Conservation (phyloP, 2,888 invertebrate genomes). For the Alitta virens region DNA sequence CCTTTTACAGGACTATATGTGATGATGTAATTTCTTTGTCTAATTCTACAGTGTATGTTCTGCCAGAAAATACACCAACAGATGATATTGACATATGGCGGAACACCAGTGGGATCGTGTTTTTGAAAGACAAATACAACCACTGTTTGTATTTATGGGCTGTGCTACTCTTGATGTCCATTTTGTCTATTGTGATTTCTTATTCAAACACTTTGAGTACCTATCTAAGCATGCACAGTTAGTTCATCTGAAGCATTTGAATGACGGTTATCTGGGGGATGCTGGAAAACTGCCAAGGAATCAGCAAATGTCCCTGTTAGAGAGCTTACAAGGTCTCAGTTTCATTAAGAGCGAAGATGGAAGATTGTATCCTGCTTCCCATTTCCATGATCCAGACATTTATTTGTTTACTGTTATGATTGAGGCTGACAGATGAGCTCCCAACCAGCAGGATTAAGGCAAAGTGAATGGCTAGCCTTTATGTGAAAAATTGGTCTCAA, state of each 20-base stretch:
- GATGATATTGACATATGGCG: slow-evolving; percentile 29
- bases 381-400: no score
- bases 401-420: no score
- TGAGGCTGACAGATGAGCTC: no score
- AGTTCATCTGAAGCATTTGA: slow-evolving; percentile 26
- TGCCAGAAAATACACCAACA: slow-evolving; percentile 28
- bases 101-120: slow-evolving; percentile 28
- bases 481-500: no score
- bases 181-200: slow-evolving; percentile 32
- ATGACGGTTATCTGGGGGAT: no score
- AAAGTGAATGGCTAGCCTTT: no score
- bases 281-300: no score
- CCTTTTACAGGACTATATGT: slow-evolving; percentile 25
- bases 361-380: no score
- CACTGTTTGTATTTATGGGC: slow-evolving; percentile 26
- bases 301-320: no score
- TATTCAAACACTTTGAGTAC: slow-evolving; percentile 33
- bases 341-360: no score
- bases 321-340: no score
- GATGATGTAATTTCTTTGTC: slow-evolving; percentile 24
- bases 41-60: slow-evolving; percentile 24
- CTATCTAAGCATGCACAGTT: slow-evolving; percentile 24
- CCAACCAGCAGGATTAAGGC: no score
- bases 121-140: slow-evolving; percentile 24
- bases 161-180: slow-evolving; percentile 23